Evolutionary conservation across 1,140 invertebrate genomes (phyloP), one percentile per base, ranked within the genome.

Genomic region (Drosophila pruinosa): DNA sequence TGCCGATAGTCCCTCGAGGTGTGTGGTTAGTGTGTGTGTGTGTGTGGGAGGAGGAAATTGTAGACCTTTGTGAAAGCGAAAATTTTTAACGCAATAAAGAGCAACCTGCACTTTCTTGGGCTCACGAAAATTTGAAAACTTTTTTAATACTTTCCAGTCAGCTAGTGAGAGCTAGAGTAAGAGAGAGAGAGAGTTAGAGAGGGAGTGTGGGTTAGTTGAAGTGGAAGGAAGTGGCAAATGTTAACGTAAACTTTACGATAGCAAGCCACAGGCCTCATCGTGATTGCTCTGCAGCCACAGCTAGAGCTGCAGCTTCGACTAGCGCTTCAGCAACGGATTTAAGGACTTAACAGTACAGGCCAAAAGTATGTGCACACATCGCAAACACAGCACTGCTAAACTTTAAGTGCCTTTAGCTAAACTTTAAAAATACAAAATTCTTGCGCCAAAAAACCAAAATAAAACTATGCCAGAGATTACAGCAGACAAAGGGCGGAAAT

Each of bases 61-160:
- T 64, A 79, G 61, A 54, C 81, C 64, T 65, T 75, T 73, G 81
- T 80, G 72, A 86, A 80, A 70, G 63, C 81, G 81, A 86, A 80
- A 62, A 73, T 76, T 77, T 72, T 86, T 86, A 85, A 85, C 80
- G 73, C 81, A 85, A 86, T 85, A 85, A 86, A 74, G 64, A 81
- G 73, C 58, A 85, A 80, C 76, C 79, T 85, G 79, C 79, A 76
- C 80, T 85, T 73, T 72, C 63, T 54, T 57, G 69, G 77, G 64
- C 70, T 70, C 67, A 68, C 76, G 74, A 74, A 86, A 85, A 86
- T 85, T 81, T 71, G 80, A 88, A 86, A 86, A 86, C 64, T 86
- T 86, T 86, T 79, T 88, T 88, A 85, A 88, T 85, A 81, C 77
- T 79, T 77, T 61, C 19, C 19, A 48, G 61, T 12, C 21, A 43